Base-by-base conservation (phyloP, 2,888 invertebrate species). In the Microctonus brassicae region DNA sequence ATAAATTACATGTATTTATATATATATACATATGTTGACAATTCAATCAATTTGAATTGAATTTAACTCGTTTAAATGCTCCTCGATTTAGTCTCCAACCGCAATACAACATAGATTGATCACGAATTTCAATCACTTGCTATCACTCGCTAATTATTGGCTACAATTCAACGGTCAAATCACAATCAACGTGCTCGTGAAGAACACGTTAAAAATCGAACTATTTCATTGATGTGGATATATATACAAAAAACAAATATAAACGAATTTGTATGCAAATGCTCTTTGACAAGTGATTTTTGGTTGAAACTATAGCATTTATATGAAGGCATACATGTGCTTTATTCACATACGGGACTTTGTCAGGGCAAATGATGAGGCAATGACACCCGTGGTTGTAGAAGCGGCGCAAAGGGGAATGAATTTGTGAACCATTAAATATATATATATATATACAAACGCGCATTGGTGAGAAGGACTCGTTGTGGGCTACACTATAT, bases 401-500 rank as follows among this genome's bases (percentile, higher is more conserved):
- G 17, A 62, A 13, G 34, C 62, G 47, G 26, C 36, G 36, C 34
- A 64, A 57, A 34, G 34, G 57, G 70, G 69, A 33, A 63, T 77
- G 78, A 81, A 81, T 81, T 80, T 78, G 78, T 77, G 68, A 76
- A 33, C 79, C 77, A 82, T 82, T 80, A 82, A 82, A 81, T 82
- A 82, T 81, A 80, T 79, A n/a, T n/a, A n/a, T n/a, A n/a, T n/a
- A n/a, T n/a, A n/a, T 79, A 79, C 78, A 78, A 76, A 81, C 82
- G 79, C 78, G 78, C 80, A 80, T 82, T 79, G 79, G 79, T 79
- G 81, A 81, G 78, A 78, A 76, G 78, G 81, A 79, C 81, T 77
- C 80, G 79, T 78, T 78, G 80, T 78, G 77, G 78, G 75, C 78
- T 74, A 78, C 74, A 80, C 76, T 78, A 81, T 78, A 81, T 81